phyloP scores from a whole-genome alignment of 2,113 vertebrate genomes.

The Engystomops pustulosus region DNA sequence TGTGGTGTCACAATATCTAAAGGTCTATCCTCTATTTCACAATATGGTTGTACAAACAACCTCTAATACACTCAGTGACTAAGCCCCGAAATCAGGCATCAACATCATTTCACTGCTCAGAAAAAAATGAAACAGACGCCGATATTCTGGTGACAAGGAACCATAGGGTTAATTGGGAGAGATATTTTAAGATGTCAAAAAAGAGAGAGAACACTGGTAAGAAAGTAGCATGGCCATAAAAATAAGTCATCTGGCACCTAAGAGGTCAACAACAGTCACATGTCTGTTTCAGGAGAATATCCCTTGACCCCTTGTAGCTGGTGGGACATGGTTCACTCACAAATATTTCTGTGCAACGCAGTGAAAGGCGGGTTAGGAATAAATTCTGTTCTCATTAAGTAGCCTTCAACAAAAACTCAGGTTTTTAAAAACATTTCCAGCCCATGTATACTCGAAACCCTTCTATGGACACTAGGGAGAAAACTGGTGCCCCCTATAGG shows the following conservation, averaged over 20 bases:
- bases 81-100: too few species aligned
- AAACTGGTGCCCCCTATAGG: too few species aligned
- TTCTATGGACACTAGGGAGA: too few species aligned
- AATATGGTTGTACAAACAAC: too few species aligned
- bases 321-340: background rate
- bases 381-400: background rate
- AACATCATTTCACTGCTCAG: background rate
- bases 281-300: background rate
- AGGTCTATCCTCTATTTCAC: too few species aligned
- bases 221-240: conserved; percentile 14
- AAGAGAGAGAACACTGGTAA: conserved; percentile 14
- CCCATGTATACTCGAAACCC: too few species aligned
- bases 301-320: background rate
- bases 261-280: background rate
- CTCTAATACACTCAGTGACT: too few species aligned
- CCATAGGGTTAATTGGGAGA: background rate
- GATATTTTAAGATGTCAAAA: conserved; percentile 6
- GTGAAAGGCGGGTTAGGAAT: background rate
- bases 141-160: background rate
- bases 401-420: background rate
- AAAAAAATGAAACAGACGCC: background rate
- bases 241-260: conserved; percentile 15
- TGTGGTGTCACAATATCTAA: too few species aligned
- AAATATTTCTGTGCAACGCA: background rate
- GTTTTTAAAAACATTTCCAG: background rate